These are phyloP conservation scores for Austrolebias charrua DNA, from an alignment of 2,797 vertebrate species.

Conservation along the genomic window DNA sequence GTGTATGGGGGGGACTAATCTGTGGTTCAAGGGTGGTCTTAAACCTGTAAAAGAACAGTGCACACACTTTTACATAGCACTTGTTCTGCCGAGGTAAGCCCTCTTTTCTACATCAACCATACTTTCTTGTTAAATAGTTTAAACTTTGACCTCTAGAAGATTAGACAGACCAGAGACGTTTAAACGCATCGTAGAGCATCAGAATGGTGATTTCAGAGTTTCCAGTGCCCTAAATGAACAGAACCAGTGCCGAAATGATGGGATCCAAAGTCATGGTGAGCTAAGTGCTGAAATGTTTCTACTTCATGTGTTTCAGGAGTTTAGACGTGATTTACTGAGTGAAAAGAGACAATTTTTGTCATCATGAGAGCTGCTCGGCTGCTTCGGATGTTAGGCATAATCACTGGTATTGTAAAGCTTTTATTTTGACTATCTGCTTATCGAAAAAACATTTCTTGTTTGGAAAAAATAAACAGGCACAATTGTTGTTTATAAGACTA, in stretches of 20 bases:
- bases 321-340: neutral
- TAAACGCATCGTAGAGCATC: no score
- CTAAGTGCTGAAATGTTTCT: neutral
- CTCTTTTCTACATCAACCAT: neutral
- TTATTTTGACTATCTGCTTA: neutral
- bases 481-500: no score
- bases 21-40: constrained; percentile 18
- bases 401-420: constrained; percentile 23
- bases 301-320: constrained; percentile 19
- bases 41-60: constrained; percentile 9
- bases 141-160: no score
- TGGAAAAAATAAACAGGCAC: no score
- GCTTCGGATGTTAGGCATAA: constrained; percentile 19
- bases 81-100: constrained; percentile 26
- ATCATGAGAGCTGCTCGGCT: constrained; percentile 30
- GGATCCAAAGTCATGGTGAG: neutral
- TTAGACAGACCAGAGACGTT: no score
- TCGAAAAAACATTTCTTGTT: no score
- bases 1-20: neutral
- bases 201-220: neutral
- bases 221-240: neutral
- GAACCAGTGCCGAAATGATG: neutral
- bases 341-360: neutral
- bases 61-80: constrained; percentile 16
- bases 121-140: no score